A percentile compares a stretch with the other conserved stretches of the same genome.
Evolutionary conservation across 2,113 vertebrate genomes (phyloP).

Genomic region (Apodemus speciosus): DNA sequence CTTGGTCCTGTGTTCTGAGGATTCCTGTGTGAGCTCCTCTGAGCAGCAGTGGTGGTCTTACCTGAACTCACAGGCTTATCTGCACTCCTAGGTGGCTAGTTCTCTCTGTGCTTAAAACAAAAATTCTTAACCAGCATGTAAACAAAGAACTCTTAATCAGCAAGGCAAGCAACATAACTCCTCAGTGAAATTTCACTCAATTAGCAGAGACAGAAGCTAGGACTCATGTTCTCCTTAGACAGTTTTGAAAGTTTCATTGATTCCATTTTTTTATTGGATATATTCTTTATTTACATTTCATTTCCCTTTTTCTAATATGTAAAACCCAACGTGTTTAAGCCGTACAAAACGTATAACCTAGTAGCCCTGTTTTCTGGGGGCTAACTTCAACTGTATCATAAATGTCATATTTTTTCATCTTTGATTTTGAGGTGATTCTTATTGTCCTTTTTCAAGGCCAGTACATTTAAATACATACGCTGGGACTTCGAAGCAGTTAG

Average conservation of each 20-base stretch:
- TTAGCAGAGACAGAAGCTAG: background rate
- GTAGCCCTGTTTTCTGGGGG: background rate
- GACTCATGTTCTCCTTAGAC: background rate
- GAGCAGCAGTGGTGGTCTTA: no score
- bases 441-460: background rate
- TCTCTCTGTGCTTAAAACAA: background rate
- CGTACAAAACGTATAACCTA: background rate
- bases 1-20: no score
- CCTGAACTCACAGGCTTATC: no score
- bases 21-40: no score
- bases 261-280: background rate
- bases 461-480: background rate
- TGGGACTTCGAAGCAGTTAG: background rate
- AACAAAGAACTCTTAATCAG: conserved; percentile 15
- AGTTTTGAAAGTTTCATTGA: background rate
- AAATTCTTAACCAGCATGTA: background rate
- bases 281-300: no score
- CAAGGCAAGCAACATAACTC: background rate
- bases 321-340: background rate
- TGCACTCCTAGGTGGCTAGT: no score
- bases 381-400: background rate
- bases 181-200: background rate
- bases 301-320: no score
- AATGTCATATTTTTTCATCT: background rate
- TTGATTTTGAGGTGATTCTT: background rate